Evolutionary conservation across 2,888 invertebrate species (phyloP).

Genomic region (Odontocolon sp.): DNA sequence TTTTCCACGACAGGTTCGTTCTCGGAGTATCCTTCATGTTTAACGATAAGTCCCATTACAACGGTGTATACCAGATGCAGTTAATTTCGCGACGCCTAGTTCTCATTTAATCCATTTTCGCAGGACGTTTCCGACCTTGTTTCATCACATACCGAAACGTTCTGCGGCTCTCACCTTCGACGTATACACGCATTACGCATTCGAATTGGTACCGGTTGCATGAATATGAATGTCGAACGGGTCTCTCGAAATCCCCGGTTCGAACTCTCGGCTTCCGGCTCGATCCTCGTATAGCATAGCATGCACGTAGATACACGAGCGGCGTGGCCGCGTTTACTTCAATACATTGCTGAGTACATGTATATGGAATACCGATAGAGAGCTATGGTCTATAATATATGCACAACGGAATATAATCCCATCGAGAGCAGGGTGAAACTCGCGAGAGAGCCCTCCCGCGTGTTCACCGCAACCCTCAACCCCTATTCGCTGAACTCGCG

Average conservation of each 20-base stretch:
- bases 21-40: constrained; percentile 6
- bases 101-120: constrained; percentile 44
- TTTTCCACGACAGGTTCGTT: constrained; percentile 24
- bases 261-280: constrained; percentile 65
- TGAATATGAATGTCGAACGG: constrained; percentile 69
- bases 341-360: constrained; percentile 9
- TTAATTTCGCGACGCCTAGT: constrained; percentile 45
- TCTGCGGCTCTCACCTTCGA: constrained; percentile 63
- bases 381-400: constrained; percentile 59
- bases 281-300: constrained; percentile 37
- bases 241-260: constrained; percentile 62
- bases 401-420: constrained; percentile 65
- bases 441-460: not conserved
- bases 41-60: constrained; percentile 53
- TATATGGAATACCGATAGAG: constrained; percentile 61
- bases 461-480: constrained; percentile 14
- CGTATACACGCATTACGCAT: constrained; percentile 68
- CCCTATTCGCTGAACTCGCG: constrained; percentile 12
- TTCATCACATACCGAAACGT: constrained; percentile 26
- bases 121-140: constrained; percentile 40
- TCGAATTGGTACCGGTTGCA: constrained; percentile 67
- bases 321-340: constrained; percentile 1
- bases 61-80: too few relatives aligned
- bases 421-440: constrained; percentile 55
- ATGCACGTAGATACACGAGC: constrained; percentile 4